Base-by-base conservation (phyloP, 2,888 invertebrate species). In the Watsonalla cultraria region DNA sequence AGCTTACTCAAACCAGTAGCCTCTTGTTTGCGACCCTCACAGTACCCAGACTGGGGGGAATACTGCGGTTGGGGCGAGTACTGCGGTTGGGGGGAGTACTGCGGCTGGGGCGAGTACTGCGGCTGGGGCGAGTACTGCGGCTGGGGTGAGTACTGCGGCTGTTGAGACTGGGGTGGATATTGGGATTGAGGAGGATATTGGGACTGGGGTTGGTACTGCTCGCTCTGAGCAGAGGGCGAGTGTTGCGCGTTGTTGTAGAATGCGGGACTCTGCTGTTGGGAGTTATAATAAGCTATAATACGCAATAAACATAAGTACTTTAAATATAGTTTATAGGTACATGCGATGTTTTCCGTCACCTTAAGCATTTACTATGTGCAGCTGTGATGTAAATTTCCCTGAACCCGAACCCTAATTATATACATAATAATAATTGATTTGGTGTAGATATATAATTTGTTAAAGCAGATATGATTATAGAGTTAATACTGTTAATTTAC, bases 161-260 rank as follows among this genome's bases (percentile, higher is more conserved):
- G 74, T 54, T 79, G 80, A 24, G 75, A 58, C 45, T 76, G 76
- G 11, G 68, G 72, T 47, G 75, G 72, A 64, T 73, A 70, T 54
- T 75, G 77, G 35, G 68, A 61, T 52, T 73, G 75, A 11, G 71
- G 62, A 47, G 72, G 69, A 59, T 74, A 76, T 51, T 73, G 75
- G 8, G 58, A 67, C 54, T 76, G 72, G 8, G 68, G 67, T 47
- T 71, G 68, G 54, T 70, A 68, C 53, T 75, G 42, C 42, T 42
- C 42, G 11, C 42, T 42, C 42, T 42, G 78, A 34, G 72, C 49
- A 8, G 49, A 49, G 37, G 77, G 74, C 70, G 90, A 78, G 74
- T 89, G 82, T 84, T 87, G 82, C 84, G 88, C 85, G 86, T 83
- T 82, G 85, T 85, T 84, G 84, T 82, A 82, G 82, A 73, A 79